Percentiles rank a stretch among this genome's conserved stretches.
phyloP scores from a whole-genome alignment of 2,113 vertebrate genomes.

The Ameiurus melas region DNA sequence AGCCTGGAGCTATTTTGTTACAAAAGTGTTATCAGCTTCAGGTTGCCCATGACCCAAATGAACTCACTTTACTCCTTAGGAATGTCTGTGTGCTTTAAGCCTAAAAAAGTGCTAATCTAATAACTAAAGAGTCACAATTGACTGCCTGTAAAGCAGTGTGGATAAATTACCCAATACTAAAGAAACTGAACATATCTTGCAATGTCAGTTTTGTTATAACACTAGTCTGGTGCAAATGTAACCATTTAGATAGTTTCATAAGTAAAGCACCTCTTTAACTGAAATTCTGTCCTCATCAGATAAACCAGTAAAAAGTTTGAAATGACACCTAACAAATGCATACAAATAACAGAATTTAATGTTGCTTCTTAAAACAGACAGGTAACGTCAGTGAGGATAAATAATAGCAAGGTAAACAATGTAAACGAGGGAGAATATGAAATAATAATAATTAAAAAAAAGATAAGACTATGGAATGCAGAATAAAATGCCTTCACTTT shows the following conservation, averaged over 20 bases:
- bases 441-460: not conserved
- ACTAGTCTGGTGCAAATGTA: not conserved
- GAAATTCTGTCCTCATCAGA: not conserved
- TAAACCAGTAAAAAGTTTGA: not conserved
- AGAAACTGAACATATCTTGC: no score
- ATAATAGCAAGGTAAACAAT: conserved; percentile 8
- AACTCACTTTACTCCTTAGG: conserved; percentile 28
- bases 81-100: conserved; percentile 21
- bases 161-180: not conserved
- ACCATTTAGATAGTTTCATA: not conserved
- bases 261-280: not conserved
- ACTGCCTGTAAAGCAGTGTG: not conserved
- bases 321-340: conserved; percentile 17
- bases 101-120: not conserved
- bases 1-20: conserved; percentile 30
- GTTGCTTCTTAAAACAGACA: conserved; percentile 28
- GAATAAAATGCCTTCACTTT: conserved; percentile 30
- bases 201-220: not conserved
- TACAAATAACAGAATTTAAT: conserved; percentile 36
- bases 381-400: not conserved
- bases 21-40: conserved; percentile 37
- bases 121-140: not conserved
- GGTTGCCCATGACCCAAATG: conserved; percentile 26
- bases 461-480: not conserved
- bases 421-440: not conserved